Evolutionary conservation across 2,797 vertebrate genomes (phyloP).

Genomic region (Aeoliscus strigatus): DNA sequence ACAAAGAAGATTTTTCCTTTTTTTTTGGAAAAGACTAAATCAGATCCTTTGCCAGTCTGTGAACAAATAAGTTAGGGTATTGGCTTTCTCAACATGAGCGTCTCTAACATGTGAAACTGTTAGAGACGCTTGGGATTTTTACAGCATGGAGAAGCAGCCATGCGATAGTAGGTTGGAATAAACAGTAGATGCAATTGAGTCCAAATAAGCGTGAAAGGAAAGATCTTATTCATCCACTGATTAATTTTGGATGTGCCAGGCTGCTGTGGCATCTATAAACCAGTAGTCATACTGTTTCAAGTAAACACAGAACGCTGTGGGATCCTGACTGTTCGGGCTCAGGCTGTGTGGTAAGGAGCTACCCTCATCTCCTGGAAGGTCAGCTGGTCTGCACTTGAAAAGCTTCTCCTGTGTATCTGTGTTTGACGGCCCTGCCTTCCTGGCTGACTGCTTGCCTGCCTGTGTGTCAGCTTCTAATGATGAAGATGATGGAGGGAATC

Average conservation of each 20-base stretch:
- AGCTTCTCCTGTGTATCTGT: slow-evolving; percentile 57
- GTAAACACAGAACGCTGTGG: slow-evolving; percentile 54
- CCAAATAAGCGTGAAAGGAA: neutral
- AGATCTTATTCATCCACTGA: neutral
- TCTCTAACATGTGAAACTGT: too few species aligned
- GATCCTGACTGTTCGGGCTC: slow-evolving; percentile 48
- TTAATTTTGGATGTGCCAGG: slow-evolving; percentile 42
- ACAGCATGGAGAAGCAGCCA: neutral
- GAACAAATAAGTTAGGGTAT: too few species aligned
- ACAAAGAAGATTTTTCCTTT: slow-evolving; percentile 1
- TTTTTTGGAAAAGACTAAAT: too few species aligned
- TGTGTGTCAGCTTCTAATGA: slow-evolving; percentile 77
- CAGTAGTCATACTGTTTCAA: slow-evolving; percentile 57
- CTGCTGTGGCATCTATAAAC: slow-evolving; percentile 59
- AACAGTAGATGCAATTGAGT: neutral
- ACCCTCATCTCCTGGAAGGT: slow-evolving; percentile 63
- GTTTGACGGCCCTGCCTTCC: slow-evolving; percentile 42
- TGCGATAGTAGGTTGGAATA: neutral
- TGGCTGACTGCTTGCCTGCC: slow-evolving; percentile 47
- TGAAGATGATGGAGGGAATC: slow-evolving; percentile 75
- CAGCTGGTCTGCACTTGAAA: slow-evolving; percentile 66
- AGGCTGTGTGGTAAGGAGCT: slow-evolving; percentile 62
- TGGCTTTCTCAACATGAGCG: neutral
- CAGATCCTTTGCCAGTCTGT: too few species aligned
- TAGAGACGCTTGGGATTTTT: too few species aligned